A percentile compares a stretch with the other conserved stretches of the same genome.
Conservation (phyloP, 2,888 invertebrate species). For the Melikaiella ostensackeni region DNA sequence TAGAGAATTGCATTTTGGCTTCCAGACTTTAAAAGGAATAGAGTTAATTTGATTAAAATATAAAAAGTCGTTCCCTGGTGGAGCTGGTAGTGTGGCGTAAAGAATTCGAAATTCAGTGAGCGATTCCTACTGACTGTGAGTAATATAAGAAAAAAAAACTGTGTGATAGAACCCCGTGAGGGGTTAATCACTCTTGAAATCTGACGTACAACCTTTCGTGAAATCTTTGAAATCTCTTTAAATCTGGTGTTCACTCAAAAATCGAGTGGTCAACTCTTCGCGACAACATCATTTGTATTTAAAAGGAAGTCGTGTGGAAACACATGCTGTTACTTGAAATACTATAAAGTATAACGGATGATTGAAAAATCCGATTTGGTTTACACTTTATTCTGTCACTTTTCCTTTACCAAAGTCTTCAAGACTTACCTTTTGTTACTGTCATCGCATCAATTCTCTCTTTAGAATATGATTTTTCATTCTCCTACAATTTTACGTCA, state of each 20-base stretch:
- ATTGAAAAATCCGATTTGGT: neutral
- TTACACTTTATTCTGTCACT: neutral
- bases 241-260: too few relatives aligned
- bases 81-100: neutral
- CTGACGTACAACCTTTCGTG: too few relatives aligned
- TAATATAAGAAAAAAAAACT: neutral
- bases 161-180: neutral
- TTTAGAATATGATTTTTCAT: neutral
- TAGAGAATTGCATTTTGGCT: neutral
- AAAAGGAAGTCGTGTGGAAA: neutral
- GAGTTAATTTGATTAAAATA: neutral
- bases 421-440: neutral
- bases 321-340: neutral
- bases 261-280: neutral
- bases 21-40: neutral
- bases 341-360: neutral
- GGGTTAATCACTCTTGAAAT: too few relatives aligned
- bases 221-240: too few relatives aligned
- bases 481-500: neutral
- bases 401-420: neutral
- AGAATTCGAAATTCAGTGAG: neutral
- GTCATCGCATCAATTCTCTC: neutral
- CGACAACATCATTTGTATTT: neutral
- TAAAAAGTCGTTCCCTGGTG: neutral
- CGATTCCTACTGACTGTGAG: neutral